Percentiles rank a stretch among this genome's conserved stretches.
phyloP scores from a whole-genome alignment of 2,888 invertebrate genomes.

The Noctua janthina region DNA sequence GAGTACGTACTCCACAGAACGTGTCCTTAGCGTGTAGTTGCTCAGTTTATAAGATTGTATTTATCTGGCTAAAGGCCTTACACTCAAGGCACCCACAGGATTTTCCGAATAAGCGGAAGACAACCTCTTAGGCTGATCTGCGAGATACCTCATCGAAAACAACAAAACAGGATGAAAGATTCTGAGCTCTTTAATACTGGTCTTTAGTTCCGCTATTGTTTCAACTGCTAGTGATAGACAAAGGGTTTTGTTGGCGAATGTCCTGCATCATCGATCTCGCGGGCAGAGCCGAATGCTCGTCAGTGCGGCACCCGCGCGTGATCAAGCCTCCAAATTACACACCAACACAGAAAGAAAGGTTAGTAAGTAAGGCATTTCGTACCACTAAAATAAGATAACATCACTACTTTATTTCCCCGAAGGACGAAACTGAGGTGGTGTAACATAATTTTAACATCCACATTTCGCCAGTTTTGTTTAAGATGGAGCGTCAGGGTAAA shows the following conservation, averaged over 20 bases:
- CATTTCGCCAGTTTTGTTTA: neutral
- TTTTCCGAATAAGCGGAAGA: neutral
- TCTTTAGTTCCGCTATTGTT: neutral
- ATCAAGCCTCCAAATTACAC: slow-evolving; percentile 12
- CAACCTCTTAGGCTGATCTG: neutral
- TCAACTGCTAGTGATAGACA: neutral
- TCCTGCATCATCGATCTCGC: slow-evolving; percentile 60
- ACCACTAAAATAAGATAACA: neutral
- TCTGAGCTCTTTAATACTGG: neutral
- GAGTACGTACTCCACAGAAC: too few species aligned
- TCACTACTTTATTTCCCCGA: neutral
- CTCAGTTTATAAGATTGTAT: too few species aligned
- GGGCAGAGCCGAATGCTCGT: neutral
- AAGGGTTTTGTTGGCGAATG: slow-evolving; percentile 55
- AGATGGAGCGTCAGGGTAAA: neutral
- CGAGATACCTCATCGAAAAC: neutral
- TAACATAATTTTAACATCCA: neutral
- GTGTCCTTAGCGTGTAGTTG: too few species aligned
- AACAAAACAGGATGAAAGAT: neutral
- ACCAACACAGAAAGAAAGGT: slow-evolving; percentile 39
- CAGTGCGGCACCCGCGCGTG: slow-evolving; percentile 39
- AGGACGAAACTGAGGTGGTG: neutral
- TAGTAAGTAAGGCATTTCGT: slow-evolving; percentile 16
- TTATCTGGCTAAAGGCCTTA: too few species aligned
- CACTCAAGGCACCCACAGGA: neutral